Conservation (phyloP, 2,888 invertebrate species). For the Apodemia zela region DNA sequence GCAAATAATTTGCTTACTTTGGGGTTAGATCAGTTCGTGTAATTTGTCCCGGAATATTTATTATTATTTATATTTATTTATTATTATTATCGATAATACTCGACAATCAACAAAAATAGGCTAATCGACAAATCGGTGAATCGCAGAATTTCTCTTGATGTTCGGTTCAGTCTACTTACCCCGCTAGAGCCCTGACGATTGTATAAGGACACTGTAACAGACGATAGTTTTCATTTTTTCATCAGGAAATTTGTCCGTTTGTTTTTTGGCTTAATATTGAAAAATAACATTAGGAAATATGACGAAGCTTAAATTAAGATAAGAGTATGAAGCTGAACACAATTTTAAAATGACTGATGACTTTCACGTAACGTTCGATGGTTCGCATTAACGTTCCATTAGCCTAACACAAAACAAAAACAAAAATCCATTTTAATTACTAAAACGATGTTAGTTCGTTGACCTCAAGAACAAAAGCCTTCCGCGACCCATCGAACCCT, state of each 20-base stretch:
- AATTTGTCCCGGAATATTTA: too few relatives aligned
- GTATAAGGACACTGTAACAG: too few relatives aligned
- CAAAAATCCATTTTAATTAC: conserved; percentile 59
- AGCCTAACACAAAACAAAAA: conserved; percentile 42
- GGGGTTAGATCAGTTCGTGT: conserved; percentile 19
- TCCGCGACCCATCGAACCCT: conserved; percentile 51
- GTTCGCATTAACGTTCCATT: conserved; percentile 31
- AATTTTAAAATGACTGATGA: conserved; percentile 29
- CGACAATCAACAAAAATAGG: too few relatives aligned
- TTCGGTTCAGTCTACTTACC: too few relatives aligned
- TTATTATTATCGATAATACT: too few relatives aligned
- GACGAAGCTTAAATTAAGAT: neutral
- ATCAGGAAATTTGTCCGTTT: too few relatives aligned
- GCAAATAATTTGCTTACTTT: too few relatives aligned
- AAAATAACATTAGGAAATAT: neutral
- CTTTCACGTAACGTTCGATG: conserved; percentile 27
- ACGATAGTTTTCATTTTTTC: too few relatives aligned
- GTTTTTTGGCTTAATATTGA: neutral
- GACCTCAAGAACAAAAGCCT: conserved; percentile 60
- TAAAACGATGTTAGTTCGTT: conserved; percentile 45
- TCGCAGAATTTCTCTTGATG: too few relatives aligned
- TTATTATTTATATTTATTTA: too few relatives aligned
- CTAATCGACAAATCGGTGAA: too few relatives aligned
- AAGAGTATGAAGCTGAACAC: conserved; percentile 5
- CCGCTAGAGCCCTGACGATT: too few relatives aligned